These are phyloP conservation scores for Hephaestus fuliginosus DNA, from an alignment of 2,797 vertebrate species.

Conservation along the genomic window DNA sequence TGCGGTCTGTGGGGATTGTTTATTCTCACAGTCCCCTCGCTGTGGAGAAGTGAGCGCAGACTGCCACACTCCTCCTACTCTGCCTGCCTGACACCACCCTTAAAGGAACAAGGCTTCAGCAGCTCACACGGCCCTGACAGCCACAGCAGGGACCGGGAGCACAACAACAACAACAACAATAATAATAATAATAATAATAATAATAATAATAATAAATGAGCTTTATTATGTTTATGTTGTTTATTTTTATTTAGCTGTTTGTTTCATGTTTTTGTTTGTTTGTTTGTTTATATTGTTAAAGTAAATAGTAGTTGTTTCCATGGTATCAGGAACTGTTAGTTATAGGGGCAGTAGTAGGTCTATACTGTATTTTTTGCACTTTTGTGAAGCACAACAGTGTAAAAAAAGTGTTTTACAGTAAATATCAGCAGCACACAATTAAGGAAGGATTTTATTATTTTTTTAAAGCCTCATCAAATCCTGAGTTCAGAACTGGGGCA, in stretches of 20 bases:
- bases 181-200: neutral
- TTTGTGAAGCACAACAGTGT: neutral
- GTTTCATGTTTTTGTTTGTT: no score
- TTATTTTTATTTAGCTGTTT: neutral
- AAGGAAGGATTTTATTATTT: neutral
- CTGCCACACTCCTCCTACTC: constrained; percentile 77
- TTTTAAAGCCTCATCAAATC: neutral
- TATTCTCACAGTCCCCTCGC: constrained; percentile 85
- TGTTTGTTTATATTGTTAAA: neutral
- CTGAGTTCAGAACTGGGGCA: neutral
- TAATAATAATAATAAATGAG: neutral
- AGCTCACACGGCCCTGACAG: no score
- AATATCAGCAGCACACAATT: neutral
- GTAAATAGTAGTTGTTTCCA: neutral
- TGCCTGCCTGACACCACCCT: constrained; percentile 80
- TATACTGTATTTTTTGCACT: neutral
- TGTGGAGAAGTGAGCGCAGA: constrained; percentile 82
- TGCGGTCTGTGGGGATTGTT: constrained; percentile 81
- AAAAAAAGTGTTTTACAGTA: neutral
- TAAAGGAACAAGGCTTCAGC: constrained; percentile 80
- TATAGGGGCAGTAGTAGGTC: neutral
- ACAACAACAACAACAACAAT: no score
- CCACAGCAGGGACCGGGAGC: no score
- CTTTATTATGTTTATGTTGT: neutral
- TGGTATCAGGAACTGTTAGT: neutral